Conservation (phyloP, 2,888 invertebrate species). For the Cosmorhoe ocellata region DNA sequence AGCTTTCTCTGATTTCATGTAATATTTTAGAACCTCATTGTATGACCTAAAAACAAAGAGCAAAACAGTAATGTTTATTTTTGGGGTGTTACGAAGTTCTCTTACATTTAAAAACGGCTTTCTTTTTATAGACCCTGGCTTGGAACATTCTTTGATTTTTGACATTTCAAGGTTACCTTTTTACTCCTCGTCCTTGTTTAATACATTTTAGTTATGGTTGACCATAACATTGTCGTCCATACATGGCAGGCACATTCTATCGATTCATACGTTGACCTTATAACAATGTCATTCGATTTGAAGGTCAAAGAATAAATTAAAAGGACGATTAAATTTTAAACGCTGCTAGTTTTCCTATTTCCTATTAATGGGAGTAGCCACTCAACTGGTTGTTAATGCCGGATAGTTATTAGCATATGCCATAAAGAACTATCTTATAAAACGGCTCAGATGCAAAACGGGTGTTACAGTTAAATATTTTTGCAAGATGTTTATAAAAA, state of each 20-base stretch:
- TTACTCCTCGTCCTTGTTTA: not conserved
- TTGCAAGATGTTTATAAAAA: too few species aligned
- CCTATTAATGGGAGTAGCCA: not conserved
- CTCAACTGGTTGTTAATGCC: too few species aligned
- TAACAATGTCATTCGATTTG: constrained; percentile 2
- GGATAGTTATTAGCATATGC: too few species aligned
- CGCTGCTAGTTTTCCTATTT: constrained; percentile 3
- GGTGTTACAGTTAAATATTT: not conserved
- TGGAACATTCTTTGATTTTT: too few species aligned
- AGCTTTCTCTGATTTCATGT: constrained; percentile 83
- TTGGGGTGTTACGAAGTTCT: too few species aligned
- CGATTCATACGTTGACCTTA: constrained; percentile 12
- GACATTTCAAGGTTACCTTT: too few species aligned
- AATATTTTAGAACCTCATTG: constrained; percentile 83
- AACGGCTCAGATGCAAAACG: not conserved
- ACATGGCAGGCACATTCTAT: constrained; percentile 13
- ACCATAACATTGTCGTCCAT: constrained; percentile 11
- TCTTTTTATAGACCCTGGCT: too few species aligned
- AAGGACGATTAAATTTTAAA: not conserved
- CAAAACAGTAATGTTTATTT: not conserved
- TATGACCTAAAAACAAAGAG: constrained; percentile 77
- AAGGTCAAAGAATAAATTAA: constrained; percentile 13
- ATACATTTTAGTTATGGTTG: constrained; percentile 1
- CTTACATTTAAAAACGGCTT: too few species aligned
- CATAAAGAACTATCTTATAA: not conserved